Evolutionary conservation across 1,140 invertebrate genomes (phyloP), one percentile per base, ranked within the genome.

Genomic region (Drosophila ambigua): DNA sequence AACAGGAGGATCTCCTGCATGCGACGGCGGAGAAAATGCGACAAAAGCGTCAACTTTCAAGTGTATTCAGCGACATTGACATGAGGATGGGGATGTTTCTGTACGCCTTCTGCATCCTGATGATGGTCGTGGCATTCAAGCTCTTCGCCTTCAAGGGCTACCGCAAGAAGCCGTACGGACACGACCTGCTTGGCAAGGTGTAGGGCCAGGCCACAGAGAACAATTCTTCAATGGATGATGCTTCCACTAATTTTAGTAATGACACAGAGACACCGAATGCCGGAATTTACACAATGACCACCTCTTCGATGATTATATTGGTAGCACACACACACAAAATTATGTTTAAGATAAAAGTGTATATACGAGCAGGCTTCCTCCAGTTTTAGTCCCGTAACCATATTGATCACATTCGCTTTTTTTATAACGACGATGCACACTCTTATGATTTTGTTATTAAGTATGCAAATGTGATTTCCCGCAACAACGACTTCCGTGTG

Each of bases 91-190:
- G 95, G 91, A 94, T 96, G 67, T 84, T 96, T 23, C 92, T 97
- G 20, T 97, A 97, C 83, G 84, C 95, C 31, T 91, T 93, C 35
- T 96, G 95, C 63, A 94, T 95, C 49, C 74, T 81, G 8, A 94
- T 97, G 81, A 93, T 97, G 64, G 93, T 96, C 61, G 59, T 96
- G 60, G 94, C 97, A 55, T 96, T 97, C 90, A 95, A 96, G 83
- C 94, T 95, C 89, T 96, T 97, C 90, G 93, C 95, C 57, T 93
- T 95, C 53, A 95, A 94, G 88, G 83, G 93, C 65, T 95, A 95
- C 84, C 94, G 93, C 79, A 96, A 95, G 92, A 95, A 95, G 90
- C 91, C 92, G 52, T 95, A 95, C 78, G 93, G 95, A 73, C 93
- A 95, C 92, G 94, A 93, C 79, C 91, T 94, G 57, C 85, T 95